A percentile compares a stretch with the other conserved stretches of the same genome.
These are phyloP conservation scores for Nephila pilipes DNA, from an alignment of 1,140 invertebrate species.

Conservation along the genomic window DNA sequence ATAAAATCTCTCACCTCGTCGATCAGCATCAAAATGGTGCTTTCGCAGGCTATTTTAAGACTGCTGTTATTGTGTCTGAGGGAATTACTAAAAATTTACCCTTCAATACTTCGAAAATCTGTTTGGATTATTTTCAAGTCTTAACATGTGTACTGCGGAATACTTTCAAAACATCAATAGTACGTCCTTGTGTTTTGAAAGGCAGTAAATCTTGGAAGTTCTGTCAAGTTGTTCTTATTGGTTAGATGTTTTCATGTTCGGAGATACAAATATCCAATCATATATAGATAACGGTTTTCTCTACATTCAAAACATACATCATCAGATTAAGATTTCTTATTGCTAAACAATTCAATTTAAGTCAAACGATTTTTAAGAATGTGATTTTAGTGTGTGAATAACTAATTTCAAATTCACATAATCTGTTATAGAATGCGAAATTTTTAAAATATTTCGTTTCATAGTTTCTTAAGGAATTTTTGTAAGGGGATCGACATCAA, in stretches of 20 bases:
- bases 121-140: not conserved
- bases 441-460: no score
- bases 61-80: not conserved
- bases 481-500: no score
- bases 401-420: no score
- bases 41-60: not conserved
- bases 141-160: not conserved
- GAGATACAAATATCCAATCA: no score
- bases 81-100: not conserved
- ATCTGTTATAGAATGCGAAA: no score
- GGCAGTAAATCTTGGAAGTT: not conserved
- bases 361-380: no score
- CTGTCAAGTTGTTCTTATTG: not conserved
- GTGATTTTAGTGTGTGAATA: no score
- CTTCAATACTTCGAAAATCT: not conserved
- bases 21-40: not conserved
- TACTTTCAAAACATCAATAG: not conserved
- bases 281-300: no score
- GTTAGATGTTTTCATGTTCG: not conserved
- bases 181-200: not conserved
- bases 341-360: no score
- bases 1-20: not conserved
- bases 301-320: no score
- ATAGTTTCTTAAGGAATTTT: no score
- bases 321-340: no score